Base-by-base conservation (phyloP, 1,140 invertebrate species). In the Drosophila lini region DNA sequence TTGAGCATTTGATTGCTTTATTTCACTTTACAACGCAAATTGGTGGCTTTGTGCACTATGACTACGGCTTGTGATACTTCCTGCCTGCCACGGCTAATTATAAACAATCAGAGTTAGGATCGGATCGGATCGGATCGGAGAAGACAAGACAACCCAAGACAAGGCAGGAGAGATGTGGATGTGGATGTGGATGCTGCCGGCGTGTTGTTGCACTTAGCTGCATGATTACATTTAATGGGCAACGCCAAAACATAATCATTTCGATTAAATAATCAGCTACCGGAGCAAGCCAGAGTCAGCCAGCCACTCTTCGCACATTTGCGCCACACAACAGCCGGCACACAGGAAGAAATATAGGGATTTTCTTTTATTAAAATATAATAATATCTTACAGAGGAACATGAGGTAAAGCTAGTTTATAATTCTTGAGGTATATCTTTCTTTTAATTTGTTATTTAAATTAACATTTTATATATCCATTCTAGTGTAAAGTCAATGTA, bases 241-340 rank as follows among this genome's bases (percentile, higher is more conserved):
- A 76, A 83, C 74, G 73, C 77, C 74, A 69, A 86, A 86, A 74
- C 83, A 86, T 88, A 88, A 86, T 86, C 67, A 88, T 86, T 86
- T 86, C 80, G 80, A 86, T 86, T 86, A 88, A 83, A 86, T 86
- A 86, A 86, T 88, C 84, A 86, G 80, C 76, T 83, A 79, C 76
- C 79, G 52, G 69, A 80, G 80, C 42, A 60, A 65, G 50, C 47
- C 60, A 57, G 61, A 63, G 61, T 63, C 61, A 60, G 56, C 38
- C 61, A 63, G 55, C 41, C 62, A 61, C 74, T 85, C 74, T 79
- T 82, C 71, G 75, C 71, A 86, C 82, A 82, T 83, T 88, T 82
- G 67, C 83, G 56, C 53, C 62, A 36, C 40, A 68, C 61, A 85
- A 67, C 69, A 47, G 48, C 45, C 42, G 38, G 6, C 4, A 28